A percentile compares a stretch with the other conserved stretches of the same genome.
Conservation (phyloP, 2,888 invertebrate species). For the Volucella inflata region DNA sequence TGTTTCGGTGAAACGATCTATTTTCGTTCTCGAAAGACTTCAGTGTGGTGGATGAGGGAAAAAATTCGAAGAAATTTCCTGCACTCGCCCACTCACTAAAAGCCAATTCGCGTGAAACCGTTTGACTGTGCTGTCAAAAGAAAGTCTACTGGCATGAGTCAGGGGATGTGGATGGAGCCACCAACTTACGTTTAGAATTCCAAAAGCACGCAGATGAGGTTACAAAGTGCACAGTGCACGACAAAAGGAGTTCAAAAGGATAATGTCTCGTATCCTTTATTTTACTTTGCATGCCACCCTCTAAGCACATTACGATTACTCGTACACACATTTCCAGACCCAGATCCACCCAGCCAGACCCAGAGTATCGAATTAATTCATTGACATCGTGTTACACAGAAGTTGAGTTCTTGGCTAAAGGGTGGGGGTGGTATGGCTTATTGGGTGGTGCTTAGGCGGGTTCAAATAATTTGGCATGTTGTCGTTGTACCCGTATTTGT, state of each 20-base stretch:
- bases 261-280: slow-evolving; percentile 64
- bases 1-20: background rate
- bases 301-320: slow-evolving; percentile 17
- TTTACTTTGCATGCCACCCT: slow-evolving; percentile 61
- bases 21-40: slow-evolving; percentile 7
- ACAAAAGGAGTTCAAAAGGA: slow-evolving; percentile 69
- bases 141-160: slow-evolving; percentile 31
- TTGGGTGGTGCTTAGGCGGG: slow-evolving; percentile 59
- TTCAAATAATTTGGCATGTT: slow-evolving; percentile 67
- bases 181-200: slow-evolving; percentile 56
- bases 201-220: slow-evolving; percentile 62
- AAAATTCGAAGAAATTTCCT: background rate
- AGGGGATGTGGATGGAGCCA: slow-evolving; percentile 54
- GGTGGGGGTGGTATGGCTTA: background rate
- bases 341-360: slow-evolving; percentile 7
- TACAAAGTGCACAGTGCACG: slow-evolving; percentile 67
- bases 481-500: slow-evolving; percentile 20
- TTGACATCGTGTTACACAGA: slow-evolving; percentile 78
- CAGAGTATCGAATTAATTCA: slow-evolving; percentile 78
- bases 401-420: slow-evolving; percentile 65
- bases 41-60: background rate
- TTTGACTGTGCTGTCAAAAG: slow-evolving; percentile 42
- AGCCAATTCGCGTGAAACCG: slow-evolving; percentile 50
- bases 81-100: slow-evolving; percentile 8
- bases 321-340: background rate